phyloP scores from a whole-genome alignment of 2,113 vertebrate species.

The Seriola aureovittata region DNA sequence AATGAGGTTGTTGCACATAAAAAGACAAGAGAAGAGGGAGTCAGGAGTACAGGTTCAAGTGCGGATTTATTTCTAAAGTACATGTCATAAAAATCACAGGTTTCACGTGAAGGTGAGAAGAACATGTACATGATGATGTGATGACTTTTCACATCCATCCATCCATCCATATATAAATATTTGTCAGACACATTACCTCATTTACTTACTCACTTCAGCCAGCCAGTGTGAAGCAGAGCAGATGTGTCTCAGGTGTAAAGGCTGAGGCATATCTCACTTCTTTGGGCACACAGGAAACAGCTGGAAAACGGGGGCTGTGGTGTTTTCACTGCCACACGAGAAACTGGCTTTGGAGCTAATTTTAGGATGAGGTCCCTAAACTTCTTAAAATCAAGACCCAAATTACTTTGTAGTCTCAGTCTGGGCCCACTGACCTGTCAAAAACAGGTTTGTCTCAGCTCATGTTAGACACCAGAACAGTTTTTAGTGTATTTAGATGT shows the following conservation, averaged over 20 bases:
- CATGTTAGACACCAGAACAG: not conserved
- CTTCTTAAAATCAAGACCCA: constrained; percentile 24
- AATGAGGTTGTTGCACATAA: not conserved
- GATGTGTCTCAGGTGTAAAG: constrained; percentile 54
- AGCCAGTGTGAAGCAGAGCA: constrained; percentile 33
- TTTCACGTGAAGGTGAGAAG: constrained; percentile 9
- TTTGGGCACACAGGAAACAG: constrained; percentile 43
- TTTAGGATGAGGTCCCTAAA: constrained; percentile 19
- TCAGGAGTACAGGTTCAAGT: not conserved
- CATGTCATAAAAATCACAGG: not conserved
- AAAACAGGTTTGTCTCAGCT: not conserved
- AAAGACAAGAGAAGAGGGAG: not conserved
- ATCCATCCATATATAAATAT: not conserved
- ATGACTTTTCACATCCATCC: not conserved
- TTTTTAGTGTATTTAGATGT: not conserved
- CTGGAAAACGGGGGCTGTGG: not conserved
- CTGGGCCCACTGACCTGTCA: not conserved
- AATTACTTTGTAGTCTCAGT: not conserved
- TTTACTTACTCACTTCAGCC: constrained; percentile 15
- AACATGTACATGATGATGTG: not conserved
- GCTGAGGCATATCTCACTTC: constrained; percentile 57
- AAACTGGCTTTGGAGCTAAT: constrained; percentile 13
- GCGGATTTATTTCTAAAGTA: not conserved
- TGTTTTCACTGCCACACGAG: constrained; percentile 10
- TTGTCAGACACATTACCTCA: constrained; percentile 1